Evolutionary conservation across 2,888 invertebrate species (phyloP).

Genomic region (Polydrusus tereticollis): DNA sequence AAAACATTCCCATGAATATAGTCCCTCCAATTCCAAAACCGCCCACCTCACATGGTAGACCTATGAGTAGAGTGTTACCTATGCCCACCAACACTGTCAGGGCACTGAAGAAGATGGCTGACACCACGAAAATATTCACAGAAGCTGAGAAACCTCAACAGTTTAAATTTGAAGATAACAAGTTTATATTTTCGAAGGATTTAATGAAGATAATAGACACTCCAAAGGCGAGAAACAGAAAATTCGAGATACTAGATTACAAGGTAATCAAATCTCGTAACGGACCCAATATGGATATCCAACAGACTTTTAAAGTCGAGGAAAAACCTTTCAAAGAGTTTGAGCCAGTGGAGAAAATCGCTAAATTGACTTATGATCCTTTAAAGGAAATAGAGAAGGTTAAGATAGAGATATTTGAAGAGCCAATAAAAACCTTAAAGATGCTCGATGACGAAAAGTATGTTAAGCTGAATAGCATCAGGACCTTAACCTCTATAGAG

Average conservation of each 20-base stretch:
- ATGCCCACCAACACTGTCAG: constrained; percentile 75
- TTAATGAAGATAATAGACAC: constrained; percentile 37
- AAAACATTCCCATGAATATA: constrained; percentile 79
- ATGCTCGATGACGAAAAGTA: constrained; percentile 21
- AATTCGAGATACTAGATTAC: constrained; percentile 54
- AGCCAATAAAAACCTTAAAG: constrained; percentile 29
- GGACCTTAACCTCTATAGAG: constrained; percentile 10
- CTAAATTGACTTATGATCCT: constrained; percentile 33
- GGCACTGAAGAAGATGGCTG: constrained; percentile 66
- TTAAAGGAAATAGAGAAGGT: constrained; percentile 43
- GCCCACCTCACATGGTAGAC: constrained; percentile 69
- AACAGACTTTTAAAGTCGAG: constrained; percentile 31
- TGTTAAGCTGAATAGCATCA: constrained; percentile 17
- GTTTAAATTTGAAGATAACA: constrained; percentile 59
- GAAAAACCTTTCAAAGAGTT: constrained; percentile 41
- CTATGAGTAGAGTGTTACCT: constrained; percentile 84
- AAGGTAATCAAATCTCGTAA: constrained; percentile 48
- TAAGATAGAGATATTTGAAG: constrained; percentile 42
- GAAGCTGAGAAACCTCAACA: constrained; percentile 65
- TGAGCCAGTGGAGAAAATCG: constrained; percentile 41
- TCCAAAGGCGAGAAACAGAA: constrained; percentile 49
- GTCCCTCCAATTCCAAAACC: constrained; percentile 76
- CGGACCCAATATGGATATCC: constrained; percentile 15
- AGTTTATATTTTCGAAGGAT: constrained; percentile 48
- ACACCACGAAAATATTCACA: constrained; percentile 69